Base-by-base conservation (phyloP, 2,113 vertebrate species). In the Ptychochromis oligacanthus region DNA sequence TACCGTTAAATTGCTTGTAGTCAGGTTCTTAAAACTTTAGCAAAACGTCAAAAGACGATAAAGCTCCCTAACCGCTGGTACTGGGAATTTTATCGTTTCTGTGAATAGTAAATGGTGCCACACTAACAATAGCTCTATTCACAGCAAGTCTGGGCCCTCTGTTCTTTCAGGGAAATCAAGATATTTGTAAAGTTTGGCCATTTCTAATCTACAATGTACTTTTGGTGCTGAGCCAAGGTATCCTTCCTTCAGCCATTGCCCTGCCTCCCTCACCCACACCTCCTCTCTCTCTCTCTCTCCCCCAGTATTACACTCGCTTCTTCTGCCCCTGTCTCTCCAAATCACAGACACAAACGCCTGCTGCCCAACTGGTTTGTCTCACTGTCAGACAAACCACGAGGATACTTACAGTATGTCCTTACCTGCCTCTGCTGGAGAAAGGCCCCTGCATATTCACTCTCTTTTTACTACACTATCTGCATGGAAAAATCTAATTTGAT, bases 351-450 rank as follows among this genome's bases (percentile, higher is more conserved):
- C 77, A 83, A 87, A 82, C 15, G 56, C 76, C 82, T 81, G 74
- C 92, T 91, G 89, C 89, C 90, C 80, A 81, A 89, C 86, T 91
- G 85, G 91, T 92, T 93, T 89, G 90, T 91, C 87, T 92, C 91
- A 91, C 81, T 75, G 89, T 78, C 89, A 62, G 81, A 93, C 87
- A 93, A 84, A 88, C 34, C 3, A 28, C 7, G 1, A 81, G 82
- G 65, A 87, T 9, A 61, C 81, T 62, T 83, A 12, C 43, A 70
- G 24, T 70, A 86, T 91, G 76, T 85, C 26, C 85, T 88, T 87
- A 86, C 88, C 89, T 88, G 72, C 74, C 59, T 79, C 72, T 24
- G 46, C 65, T 52, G 59, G 60, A 80, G 15, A 84, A 80, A 72
- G 57, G 59, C 56, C 75, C 28, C 77, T 52, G 26, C 67, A 72